Evolutionary conservation across 2,797 vertebrate species (phyloP).

Genomic region (Tauraco hartlaubi): DNA sequence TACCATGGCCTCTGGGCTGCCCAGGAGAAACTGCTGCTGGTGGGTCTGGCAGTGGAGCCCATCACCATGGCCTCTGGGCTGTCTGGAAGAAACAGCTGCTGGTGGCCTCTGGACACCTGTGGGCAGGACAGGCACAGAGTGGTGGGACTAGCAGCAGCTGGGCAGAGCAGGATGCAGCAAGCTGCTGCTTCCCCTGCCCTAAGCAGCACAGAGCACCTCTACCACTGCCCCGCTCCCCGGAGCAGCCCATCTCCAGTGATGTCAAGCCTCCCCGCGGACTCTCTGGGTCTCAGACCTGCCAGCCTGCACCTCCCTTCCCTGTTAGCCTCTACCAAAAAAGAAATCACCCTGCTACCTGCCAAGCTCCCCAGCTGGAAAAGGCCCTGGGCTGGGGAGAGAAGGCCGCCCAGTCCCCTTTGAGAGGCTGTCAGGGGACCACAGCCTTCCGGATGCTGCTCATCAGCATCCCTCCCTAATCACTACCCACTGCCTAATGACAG

Average conservation of each 20-base stretch:
- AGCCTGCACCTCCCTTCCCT: not conserved
- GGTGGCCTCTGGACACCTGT: not conserved
- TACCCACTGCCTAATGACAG: conserved; percentile 74
- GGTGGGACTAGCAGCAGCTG: not conserved
- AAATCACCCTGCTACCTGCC: not conserved
- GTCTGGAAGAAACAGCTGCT: not conserved
- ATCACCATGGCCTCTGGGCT: not conserved
- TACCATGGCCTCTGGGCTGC: not conserved
- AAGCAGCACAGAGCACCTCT: not conserved
- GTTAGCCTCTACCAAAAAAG: not conserved
- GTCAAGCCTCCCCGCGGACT: not conserved
- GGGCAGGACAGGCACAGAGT: rapidly evolving
- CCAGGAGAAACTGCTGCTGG: not conserved
- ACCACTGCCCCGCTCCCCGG: rapidly evolving
- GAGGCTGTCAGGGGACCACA: not conserved
- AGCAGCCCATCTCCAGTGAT: not conserved
- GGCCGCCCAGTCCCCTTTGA: not conserved
- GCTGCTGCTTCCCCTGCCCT: not conserved
- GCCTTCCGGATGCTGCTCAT: conserved; percentile 53
- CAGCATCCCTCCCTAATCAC: conserved; percentile 67
- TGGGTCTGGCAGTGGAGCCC: not conserved
- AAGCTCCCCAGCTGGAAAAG: not conserved
- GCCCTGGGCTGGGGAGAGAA: not conserved
- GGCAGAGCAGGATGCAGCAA: not conserved
- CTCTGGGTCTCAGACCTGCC: not conserved